Evolutionary conservation across 2,888 invertebrate genomes (phyloP).

Genomic region (Dendrolimus houi): DNA sequence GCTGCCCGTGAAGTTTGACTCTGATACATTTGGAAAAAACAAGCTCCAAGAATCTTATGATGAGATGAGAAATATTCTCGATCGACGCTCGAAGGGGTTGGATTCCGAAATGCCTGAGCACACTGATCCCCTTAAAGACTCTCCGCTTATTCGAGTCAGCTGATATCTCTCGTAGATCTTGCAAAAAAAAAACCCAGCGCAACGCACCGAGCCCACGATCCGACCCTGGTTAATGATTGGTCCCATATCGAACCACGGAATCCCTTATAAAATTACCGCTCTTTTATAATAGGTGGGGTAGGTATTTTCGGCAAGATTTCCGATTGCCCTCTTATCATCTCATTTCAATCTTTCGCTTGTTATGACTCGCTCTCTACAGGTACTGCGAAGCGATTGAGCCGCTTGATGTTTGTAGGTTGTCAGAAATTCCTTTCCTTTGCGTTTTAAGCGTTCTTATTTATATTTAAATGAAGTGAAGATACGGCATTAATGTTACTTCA

Average conservation of each 20-base stretch:
- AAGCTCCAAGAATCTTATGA: conserved; percentile 23
- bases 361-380: conserved; percentile 57
- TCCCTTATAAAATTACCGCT: conserved; percentile 70
- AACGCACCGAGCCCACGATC: conserved; percentile 30
- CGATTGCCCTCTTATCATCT: conserved; percentile 62
- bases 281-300: conserved; percentile 52
- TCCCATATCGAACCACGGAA: conserved; percentile 64
- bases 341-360: conserved; percentile 70
- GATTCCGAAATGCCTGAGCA: conserved; percentile 35
- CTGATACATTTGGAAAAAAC: conserved; percentile 20
- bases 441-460: conserved; percentile 37
- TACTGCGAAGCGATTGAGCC: conserved; percentile 49
- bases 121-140: conserved; percentile 44
- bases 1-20: conserved; percentile 27
- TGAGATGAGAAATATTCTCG: conserved; percentile 14
- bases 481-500: conserved; percentile 22
- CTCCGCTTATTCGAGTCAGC: conserved; percentile 46
- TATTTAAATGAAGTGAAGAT: conserved; percentile 41
- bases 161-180: conserved; percentile 58
- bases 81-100: conserved; percentile 16
- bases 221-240: conserved; percentile 54
- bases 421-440: conserved; percentile 33
- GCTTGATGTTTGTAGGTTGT: conserved; percentile 43
- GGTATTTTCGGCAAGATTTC: conserved; percentile 71
- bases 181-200: conserved; percentile 45